Conservation (phyloP, 2,113 vertebrate species). For the Noturus placidus region DNA sequence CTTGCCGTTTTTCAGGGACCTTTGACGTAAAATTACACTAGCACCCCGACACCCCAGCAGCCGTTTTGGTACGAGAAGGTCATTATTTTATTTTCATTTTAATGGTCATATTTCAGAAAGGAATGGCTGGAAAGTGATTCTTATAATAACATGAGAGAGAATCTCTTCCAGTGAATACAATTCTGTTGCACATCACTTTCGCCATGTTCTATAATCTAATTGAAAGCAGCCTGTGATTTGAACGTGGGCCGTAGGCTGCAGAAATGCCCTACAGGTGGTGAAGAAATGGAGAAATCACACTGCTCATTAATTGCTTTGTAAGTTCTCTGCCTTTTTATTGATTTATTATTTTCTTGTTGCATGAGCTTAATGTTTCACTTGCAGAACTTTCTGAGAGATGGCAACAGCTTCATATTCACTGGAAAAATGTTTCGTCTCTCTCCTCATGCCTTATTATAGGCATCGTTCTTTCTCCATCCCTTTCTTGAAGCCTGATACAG, state of each 20-base stretch:
- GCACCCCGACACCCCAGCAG: neutral
- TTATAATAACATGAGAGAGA: neutral
- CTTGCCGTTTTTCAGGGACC: neutral
- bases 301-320: neutral
- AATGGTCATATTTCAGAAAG: neutral
- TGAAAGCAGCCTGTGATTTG: conserved; percentile 44
- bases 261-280: conserved; percentile 12
- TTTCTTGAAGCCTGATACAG: conserved; percentile 35
- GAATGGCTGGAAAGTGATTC: neutral
- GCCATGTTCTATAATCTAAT: conserved; percentile 46
- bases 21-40: neutral
- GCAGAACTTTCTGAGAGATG: neutral
- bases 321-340: neutral
- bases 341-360: neutral
- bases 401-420: neutral
- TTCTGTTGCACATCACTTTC: neutral
- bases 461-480: neutral
- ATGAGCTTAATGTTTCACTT: neutral
- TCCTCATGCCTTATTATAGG: conserved; percentile 32
- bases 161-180: neutral
- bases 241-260: conserved; percentile 31
- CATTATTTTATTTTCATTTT: no score
- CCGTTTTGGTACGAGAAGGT: neutral
- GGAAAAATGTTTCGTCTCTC: neutral
- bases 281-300: conserved; percentile 7